Conservation (phyloP, 2,888 invertebrate genomes). For the Xestia sexstrigata region DNA sequence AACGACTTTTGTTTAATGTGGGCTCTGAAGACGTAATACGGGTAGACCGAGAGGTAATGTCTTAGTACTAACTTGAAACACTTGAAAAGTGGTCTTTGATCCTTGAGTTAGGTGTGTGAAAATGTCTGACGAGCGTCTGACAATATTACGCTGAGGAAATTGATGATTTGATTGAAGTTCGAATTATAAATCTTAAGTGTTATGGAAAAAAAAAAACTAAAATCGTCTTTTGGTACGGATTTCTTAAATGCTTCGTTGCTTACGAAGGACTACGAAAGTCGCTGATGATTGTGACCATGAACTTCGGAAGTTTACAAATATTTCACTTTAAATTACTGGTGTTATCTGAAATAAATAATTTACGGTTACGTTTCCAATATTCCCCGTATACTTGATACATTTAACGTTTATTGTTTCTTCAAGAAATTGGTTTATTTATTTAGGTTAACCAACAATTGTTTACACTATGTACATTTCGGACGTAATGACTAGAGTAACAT, state of each 20-base stretch:
- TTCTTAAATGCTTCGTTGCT: neutral
- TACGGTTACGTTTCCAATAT: neutral
- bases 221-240: slow-evolving; percentile 11
- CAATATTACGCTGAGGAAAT: slow-evolving; percentile 11
- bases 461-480: no score
- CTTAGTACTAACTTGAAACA: slow-evolving; percentile 1
- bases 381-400: slow-evolving; percentile 3
- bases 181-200: neutral
- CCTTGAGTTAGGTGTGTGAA: neutral
- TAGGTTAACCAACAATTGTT: no score
- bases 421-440: neutral
- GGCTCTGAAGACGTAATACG: slow-evolving; percentile 27
- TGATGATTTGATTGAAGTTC: slow-evolving; percentile 6
- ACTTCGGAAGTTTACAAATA: neutral
- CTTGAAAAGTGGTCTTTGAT: slow-evolving; percentile 12
- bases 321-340: neutral
- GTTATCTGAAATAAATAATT: neutral
- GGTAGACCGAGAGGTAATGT: slow-evolving; percentile 28
- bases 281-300: neutral
- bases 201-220: neutral
- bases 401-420: slow-evolving; percentile 8
- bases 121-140: slow-evolving; percentile 15
- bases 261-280: no score
- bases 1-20: slow-evolving; percentile 54
- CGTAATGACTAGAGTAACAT: no score